A percentile compares a stretch with the other conserved stretches of the same genome.
Conservation (phyloP, 2,113 vertebrate genomes). For the Pelmatolapia mariae region DNA sequence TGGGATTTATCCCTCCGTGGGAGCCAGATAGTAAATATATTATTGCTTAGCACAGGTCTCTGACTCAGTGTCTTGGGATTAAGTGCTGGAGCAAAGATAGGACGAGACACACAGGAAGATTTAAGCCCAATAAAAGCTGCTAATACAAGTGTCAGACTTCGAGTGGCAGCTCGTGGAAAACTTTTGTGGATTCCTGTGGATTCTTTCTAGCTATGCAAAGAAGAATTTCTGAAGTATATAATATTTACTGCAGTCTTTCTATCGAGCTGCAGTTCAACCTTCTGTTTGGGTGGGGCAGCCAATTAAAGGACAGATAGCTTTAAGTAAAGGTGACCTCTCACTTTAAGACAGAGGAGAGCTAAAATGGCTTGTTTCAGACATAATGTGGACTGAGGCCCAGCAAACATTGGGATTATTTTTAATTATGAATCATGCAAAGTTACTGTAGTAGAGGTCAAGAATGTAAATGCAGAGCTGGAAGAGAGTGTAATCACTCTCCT, state of each 20-base stretch:
- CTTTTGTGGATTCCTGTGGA: not conserved
- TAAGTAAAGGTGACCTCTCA: not conserved
- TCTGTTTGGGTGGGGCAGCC: not conserved
- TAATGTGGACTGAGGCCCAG: not conserved
- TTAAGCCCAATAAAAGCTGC: not conserved
- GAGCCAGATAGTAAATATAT: slow-evolving; percentile 45
- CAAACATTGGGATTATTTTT: not conserved
- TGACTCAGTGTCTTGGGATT: slow-evolving; percentile 7
- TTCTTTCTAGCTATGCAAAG: not conserved
- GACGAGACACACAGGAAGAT: not conserved
- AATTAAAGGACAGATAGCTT: not conserved
- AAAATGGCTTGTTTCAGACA: not conserved
- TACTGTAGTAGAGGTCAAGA: not conserved
- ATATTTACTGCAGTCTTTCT: not conserved
- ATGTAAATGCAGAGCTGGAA: not conserved
- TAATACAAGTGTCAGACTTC: not conserved
- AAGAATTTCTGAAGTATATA: not conserved
- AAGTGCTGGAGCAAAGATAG: not conserved
- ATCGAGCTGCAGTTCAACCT: not conserved
- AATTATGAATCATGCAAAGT: not conserved
- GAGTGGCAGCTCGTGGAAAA: not conserved
- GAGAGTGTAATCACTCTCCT: not conserved
- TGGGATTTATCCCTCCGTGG: slow-evolving; percentile 32
- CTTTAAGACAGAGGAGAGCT: not conserved
- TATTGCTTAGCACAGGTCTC: slow-evolving; percentile 25